Evolutionary conservation across 2,113 vertebrate species (phyloP).

Genomic region (Zapornia atra): DNA sequence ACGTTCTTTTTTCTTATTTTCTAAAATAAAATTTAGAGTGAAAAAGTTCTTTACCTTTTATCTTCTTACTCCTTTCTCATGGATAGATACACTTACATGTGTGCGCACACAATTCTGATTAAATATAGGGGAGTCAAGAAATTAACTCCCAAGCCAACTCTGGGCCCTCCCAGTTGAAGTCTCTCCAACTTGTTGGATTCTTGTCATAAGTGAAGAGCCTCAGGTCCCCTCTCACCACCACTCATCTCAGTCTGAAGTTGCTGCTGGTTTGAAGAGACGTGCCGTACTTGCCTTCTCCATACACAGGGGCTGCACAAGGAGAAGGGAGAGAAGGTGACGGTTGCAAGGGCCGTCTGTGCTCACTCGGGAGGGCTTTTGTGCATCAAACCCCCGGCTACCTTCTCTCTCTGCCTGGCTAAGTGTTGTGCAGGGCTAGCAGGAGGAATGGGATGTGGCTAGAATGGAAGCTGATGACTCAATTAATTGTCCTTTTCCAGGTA

Average conservation of each 20-base stretch:
- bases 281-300: background rate
- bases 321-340: background rate
- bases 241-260: background rate
- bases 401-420: background rate
- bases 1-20: background rate
- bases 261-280: accelerated
- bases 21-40: background rate
- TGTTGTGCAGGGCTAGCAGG: background rate
- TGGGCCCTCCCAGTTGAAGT: background rate
- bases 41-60: background rate
- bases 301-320: background rate
- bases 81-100: background rate
- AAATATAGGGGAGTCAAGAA: background rate
- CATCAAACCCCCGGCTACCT: background rate
- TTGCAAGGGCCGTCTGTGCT: background rate
- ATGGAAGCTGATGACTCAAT: background rate
- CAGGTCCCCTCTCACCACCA: background rate
- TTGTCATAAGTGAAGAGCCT: background rate
- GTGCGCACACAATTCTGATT: background rate
- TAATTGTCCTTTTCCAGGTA: background rate
- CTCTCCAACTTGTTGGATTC: background rate
- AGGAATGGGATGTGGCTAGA: background rate
- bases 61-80: background rate
- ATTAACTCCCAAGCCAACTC: background rate
- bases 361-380: background rate